Base-by-base conservation (phyloP, 2,888 invertebrate genomes). In the Stenoptilia bipunctidactyla region DNA sequence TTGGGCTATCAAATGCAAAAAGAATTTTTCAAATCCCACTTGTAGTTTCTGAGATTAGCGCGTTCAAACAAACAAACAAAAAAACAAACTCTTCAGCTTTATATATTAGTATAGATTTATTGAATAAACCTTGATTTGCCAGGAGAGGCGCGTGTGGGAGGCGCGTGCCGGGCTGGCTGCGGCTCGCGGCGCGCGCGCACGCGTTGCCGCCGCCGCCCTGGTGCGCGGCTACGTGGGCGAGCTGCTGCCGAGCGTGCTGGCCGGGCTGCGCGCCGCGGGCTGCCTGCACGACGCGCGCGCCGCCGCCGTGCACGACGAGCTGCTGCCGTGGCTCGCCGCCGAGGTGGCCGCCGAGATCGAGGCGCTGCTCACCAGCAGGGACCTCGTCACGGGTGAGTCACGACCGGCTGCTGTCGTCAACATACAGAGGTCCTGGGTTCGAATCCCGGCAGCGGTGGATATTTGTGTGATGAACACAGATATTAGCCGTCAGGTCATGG, bases 201-300 rank as follows among this genome's bases (percentile, higher is more conserved):
- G 93, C 45, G 90, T 93, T 30, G 92, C 92, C 1, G 93, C 93
- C 1, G 89, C 92, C 15, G 90, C 92, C 46, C 87, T 96, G 45
- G 88, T 95, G 61, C 92, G 92, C 56, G 93, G 93, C 45, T 94
- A 95, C 74, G 89, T 96, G 65, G 92, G 92, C 15, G 93, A 93
- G 69, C 86, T 96, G 58, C 86, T 96, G 58, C 96, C 96, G 12
- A 87, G 90, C 38, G 93, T 94, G 49, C 86, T 96, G 51, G 92
- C 92, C 53, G 92, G 91, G 39, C 86, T 96, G 50, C 88, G 90
- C 55, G 88, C 90, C 59, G 90, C 91, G 60, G 93, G 93, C 15
- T 88, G 88, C 71, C 79, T 90, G 13, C 4, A 13, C 13, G 14
- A 13, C 12, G 5, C 13, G 4, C 13, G 13, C 14, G 34, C 34